Evolutionary conservation across 2,888 invertebrate species (phyloP), one percentile per base, ranked within the genome.

Genomic region (Drosophila melanosoma): DNA sequence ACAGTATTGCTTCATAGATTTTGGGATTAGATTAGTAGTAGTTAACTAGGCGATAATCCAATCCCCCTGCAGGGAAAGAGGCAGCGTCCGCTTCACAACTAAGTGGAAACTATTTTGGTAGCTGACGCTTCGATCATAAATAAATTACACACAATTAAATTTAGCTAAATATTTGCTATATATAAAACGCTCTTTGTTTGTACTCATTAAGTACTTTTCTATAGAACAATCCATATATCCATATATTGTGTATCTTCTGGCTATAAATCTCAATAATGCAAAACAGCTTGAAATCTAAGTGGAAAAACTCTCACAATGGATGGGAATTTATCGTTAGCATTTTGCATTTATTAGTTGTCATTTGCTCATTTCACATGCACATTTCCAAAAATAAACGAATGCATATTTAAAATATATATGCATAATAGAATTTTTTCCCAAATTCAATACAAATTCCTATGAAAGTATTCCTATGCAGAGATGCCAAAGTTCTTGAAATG

Each of bases 1-100:
- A 87, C 83, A 89, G 69, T 87, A 88, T 90, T 87, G 82, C 81
- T 72, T 33, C 56, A 69, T 73, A 58, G 49, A 64, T 66, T 42
- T 61, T 48, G 33, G 59, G 51, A 59, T 70, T 62, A 58, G 67
- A 61, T 66, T 62, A 66, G 56, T 29, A 29, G 29, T 29, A 29
- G 29, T 29, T 29, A 29, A 29, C 5, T 29, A 29, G 29, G 29
- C 29, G 29, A 29, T 29, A 29, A 29, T 26, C 29, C 17, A 29
- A 29, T 26, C 29, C 17, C 45, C 1, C 40, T 8, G 20, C 11
- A 12, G 3, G 11, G 7, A 8, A 6, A 11, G 45, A 20, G 45
- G 7, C 6, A 0, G 20, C 42, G 17, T 38, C 38, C 3, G 11
- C 26, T 26, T 33, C 36, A 38, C 35, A 74, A 62, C 62, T 61